Percentiles rank a stretch among this genome's conserved stretches.
These are phyloP conservation scores for Trissolcus brochymenae DNA, from an alignment of 2,888 invertebrate genomes.

Conservation along the genomic window DNA sequence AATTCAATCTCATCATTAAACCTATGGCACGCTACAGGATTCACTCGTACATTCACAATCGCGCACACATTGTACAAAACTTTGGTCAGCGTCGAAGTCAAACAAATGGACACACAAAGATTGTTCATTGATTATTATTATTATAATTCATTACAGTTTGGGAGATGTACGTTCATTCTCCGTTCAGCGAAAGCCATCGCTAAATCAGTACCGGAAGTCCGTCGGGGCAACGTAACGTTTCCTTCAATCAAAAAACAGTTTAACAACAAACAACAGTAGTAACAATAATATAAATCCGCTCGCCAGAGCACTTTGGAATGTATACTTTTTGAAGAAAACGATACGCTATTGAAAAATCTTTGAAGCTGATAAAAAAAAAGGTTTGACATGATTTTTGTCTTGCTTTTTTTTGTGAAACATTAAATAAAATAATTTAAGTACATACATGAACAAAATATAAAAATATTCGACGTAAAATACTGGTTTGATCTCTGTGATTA, in stretches of 20 bases:
- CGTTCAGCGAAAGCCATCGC: too few species aligned
- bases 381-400: too few species aligned
- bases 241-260: constrained; percentile 31
- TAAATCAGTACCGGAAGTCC: background rate
- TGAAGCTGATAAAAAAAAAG: too few species aligned
- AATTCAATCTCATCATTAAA: constrained; percentile 27
- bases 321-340: constrained; percentile 43
- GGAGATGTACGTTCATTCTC: constrained; percentile 24
- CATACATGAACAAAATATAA: too few species aligned
- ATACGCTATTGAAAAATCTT: constrained; percentile 17
- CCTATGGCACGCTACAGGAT: constrained; percentile 38
- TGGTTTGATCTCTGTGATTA: too few species aligned
- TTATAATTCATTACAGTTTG: constrained; percentile 2
- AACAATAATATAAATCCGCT: constrained; percentile 35
- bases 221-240: constrained; percentile 30
- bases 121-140: constrained; percentile 5
- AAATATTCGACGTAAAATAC: too few species aligned
- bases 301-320: constrained; percentile 42
- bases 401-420: too few species aligned
- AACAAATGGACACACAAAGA: constrained; percentile 1
- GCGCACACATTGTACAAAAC: constrained; percentile 40
- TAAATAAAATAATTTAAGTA: too few species aligned
- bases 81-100: constrained; percentile 40
- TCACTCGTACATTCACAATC: constrained; percentile 27
- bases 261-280: constrained; percentile 37